Evolutionary conservation across 2,113 vertebrate species (phyloP).

Genomic region (Cairina moschata): DNA sequence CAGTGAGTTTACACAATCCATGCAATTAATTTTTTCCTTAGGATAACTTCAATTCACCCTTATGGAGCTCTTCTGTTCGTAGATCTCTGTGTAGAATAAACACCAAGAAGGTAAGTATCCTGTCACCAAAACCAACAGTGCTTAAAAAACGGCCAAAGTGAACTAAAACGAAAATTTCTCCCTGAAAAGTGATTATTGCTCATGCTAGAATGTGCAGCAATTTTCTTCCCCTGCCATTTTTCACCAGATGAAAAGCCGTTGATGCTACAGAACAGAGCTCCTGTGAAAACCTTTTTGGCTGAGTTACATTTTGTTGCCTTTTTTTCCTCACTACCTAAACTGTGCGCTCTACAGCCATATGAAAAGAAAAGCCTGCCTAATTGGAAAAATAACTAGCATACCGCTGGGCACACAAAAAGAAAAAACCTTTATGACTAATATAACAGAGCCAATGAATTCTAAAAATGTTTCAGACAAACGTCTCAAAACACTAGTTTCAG

Average conservation of each 20-base stretch:
- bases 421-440: conserved; percentile 14
- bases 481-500: neutral
- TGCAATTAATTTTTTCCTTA: conserved; percentile 69
- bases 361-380: conserved; percentile 12
- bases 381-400: neutral
- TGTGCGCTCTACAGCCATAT: neutral
- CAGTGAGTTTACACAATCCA: conserved; percentile 73
- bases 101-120: conserved; percentile 23
- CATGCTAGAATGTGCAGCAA: neutral
- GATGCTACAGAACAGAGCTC: neutral
- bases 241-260: conserved; percentile 7
- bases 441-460: neutral
- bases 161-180: neutral
- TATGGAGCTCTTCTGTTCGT: conserved; percentile 61
- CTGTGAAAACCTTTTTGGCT: neutral
- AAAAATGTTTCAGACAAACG: neutral
- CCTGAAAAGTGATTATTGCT: neutral
- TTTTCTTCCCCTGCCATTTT: neutral
- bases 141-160: neutral
- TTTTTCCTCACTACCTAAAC: neutral
- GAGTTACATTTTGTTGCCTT: neutral
- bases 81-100: conserved; percentile 69
- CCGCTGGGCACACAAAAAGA: neutral
- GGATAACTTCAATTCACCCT: conserved; percentile 71
- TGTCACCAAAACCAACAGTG: conserved; percentile 2